These are phyloP conservation scores for Chironomus striatipennis DNA, from an alignment of 1,140 invertebrate genomes.

Conservation along the genomic window DNA sequence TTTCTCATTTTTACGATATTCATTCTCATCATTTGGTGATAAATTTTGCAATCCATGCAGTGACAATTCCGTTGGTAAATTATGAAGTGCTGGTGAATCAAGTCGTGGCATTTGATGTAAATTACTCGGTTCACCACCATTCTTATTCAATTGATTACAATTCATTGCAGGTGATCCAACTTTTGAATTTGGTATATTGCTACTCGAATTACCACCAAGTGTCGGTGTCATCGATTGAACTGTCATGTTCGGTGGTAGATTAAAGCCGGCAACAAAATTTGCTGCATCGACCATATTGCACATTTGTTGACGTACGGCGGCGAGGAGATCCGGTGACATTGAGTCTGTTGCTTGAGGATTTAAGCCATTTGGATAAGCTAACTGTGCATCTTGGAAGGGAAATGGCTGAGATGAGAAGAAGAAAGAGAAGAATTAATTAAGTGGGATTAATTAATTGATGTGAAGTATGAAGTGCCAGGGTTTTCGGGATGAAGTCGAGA, in stretches of 20 bases:
- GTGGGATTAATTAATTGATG: too few species aligned
- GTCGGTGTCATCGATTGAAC: neutral
- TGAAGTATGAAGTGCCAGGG: too few species aligned
- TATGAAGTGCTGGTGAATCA: neutral
- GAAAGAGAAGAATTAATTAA: too few species aligned
- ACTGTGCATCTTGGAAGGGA: slow-evolving; percentile 37
- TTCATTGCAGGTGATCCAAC: slow-evolving; percentile 7
- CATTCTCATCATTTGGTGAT: neutral
- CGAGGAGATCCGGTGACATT: slow-evolving; percentile 39
- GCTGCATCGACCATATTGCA: slow-evolving; percentile 59
- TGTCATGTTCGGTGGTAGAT: neutral
- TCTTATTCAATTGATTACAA: slow-evolving; percentile 5
- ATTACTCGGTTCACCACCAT: slow-evolving; percentile 6
- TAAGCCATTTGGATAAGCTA: slow-evolving; percentile 35
- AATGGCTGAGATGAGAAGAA: slow-evolving; percentile 30
- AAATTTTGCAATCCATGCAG: neutral
- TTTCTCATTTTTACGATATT: neutral
- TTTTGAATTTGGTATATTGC: slow-evolving; percentile 14
- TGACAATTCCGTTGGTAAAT: neutral
- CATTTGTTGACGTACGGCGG: slow-evolving; percentile 57
- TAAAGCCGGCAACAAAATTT: slow-evolving; percentile 9
- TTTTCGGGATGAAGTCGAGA: too few species aligned
- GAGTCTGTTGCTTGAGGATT: slow-evolving; percentile 28
- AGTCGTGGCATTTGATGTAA: slow-evolving; percentile 5
- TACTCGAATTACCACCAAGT: neutral